These are phyloP conservation scores for Stichopus horrens DNA, from an alignment of 53 echinoderm and acorn worm species.

Conservation along the genomic window DNA sequence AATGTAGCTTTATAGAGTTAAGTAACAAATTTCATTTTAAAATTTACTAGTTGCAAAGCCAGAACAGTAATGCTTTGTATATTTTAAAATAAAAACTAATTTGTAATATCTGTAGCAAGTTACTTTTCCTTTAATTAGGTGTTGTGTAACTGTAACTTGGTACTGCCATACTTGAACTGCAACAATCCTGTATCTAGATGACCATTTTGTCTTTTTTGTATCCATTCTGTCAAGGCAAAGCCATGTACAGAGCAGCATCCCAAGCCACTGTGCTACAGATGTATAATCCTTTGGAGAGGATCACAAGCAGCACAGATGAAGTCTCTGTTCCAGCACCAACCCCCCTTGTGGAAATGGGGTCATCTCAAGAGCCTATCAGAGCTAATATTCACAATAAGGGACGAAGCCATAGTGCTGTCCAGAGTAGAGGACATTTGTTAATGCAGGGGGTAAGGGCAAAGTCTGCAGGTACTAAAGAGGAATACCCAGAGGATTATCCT, in stretches of 20 bases:
- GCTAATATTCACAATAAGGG: slow-evolving; percentile 15
- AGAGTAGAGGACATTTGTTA: slow-evolving; percentile 31
- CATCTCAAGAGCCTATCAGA: background rate
- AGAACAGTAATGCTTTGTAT: no score
- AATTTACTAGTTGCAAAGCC: no score
- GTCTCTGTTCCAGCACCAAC: slow-evolving; percentile 7
- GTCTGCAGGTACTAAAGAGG: slow-evolving; percentile 45
- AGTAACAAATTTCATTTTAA: no score
- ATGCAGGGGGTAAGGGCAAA: slow-evolving; percentile 20
- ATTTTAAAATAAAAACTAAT: no score
- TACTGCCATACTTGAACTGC: no score
- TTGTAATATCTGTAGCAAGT: no score
- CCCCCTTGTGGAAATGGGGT: background rate
- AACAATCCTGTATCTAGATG: no score
- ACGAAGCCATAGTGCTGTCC: slow-evolving; percentile 54
- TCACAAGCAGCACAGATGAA: background rate
- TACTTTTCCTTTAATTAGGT: no score
- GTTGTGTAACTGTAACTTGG: no score
- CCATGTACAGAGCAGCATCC: slow-evolving; percentile 71
- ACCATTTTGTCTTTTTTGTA: background rate
- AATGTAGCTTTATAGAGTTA: no score
- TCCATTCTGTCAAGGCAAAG: slow-evolving; percentile 24
- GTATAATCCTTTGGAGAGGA: slow-evolving; percentile 65
- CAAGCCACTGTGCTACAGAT: slow-evolving; percentile 69
- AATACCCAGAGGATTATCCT: slow-evolving; percentile 11